Conservation (phyloP, 2,888 invertebrate genomes). For the Ecdyonurus torrentis region DNA sequence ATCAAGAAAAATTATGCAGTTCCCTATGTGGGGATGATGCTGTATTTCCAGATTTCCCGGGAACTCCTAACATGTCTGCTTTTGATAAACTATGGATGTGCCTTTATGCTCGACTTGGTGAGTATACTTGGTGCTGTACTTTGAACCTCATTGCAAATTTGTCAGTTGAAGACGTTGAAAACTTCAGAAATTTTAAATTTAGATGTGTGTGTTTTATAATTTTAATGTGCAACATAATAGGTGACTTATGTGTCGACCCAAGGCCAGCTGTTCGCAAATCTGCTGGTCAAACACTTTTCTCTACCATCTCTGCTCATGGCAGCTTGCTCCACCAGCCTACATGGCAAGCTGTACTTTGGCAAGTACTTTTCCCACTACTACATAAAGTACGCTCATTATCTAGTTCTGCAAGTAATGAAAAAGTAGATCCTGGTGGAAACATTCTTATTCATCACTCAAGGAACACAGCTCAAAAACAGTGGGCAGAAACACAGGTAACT, state of each 20-base stretch:
- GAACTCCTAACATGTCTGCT: conserved; percentile 66
- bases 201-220: too few relatives aligned
- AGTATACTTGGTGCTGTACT: too few relatives aligned
- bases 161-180: too few relatives aligned
- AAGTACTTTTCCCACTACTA: conserved; percentile 77
- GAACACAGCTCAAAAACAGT: conserved; percentile 97
- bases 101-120: conserved; percentile 66
- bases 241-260: conserved; percentile 84
- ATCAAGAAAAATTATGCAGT: conserved; percentile 65
- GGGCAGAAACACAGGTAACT: conserved; percentile 87
- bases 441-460: conserved; percentile 96
- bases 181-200: too few relatives aligned
- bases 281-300: conserved; percentile 93
- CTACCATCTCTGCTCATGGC: conserved; percentile 93
- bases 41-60: conserved; percentile 68
- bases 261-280: conserved; percentile 94
- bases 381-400: conserved; percentile 65
- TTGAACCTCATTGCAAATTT: too few relatives aligned
- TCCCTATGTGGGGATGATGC: conserved; percentile 51
- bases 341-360: conserved; percentile 90
- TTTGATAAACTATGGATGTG: conserved; percentile 96
- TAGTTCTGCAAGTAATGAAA: conserved; percentile 35
- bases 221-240: conserved; percentile 23
- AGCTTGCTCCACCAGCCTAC: conserved; percentile 69
- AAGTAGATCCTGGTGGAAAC: conserved; percentile 81